These are phyloP conservation scores for Drosophila leontia DNA, from an alignment of 1,140 invertebrate species.

Conservation along the genomic window DNA sequence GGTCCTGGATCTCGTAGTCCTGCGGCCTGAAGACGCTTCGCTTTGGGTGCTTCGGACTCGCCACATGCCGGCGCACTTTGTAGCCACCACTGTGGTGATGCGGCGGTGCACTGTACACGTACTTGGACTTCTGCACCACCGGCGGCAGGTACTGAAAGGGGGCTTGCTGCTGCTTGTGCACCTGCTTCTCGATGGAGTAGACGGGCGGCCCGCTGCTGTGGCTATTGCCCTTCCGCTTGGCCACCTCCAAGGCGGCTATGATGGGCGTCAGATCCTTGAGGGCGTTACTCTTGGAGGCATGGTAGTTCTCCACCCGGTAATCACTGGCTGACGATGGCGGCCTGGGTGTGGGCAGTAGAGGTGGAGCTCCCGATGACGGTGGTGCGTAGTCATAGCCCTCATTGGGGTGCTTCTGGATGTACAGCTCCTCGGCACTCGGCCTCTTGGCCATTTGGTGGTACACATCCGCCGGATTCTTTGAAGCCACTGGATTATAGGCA, in stretches of 20 bases:
- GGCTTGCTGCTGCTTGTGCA: conserved; percentile 67
- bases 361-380: conserved; percentile 7
- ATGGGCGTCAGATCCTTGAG: conserved; percentile 77
- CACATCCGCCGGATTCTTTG: conserved; percentile 65
- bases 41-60: conserved; percentile 4
- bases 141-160: conserved; percentile 71
- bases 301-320: conserved; percentile 72
- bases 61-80: conserved; percentile 75
- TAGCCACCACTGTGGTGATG: conserved; percentile 58
- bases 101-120: conserved; percentile 60
- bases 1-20: conserved; percentile 78
- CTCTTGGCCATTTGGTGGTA: conserved; percentile 80
- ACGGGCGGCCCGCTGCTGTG: conserved; percentile 41
- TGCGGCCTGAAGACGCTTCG: conserved; percentile 50
- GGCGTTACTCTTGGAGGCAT: conserved; percentile 69
- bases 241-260: conserved; percentile 79
- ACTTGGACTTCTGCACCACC: conserved; percentile 78
- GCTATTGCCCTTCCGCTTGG: conserved; percentile 59
- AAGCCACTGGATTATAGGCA: conserved; percentile 56
- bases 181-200: conserved; percentile 78
- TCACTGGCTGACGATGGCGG: conserved; percentile 29
- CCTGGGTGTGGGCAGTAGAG: conserved; percentile 11
- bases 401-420: conserved; percentile 80
- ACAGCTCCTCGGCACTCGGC: conserved; percentile 69
- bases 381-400: conserved; percentile 78